These are phyloP conservation scores for Palaemon carinicauda DNA, from an alignment of 1,140 invertebrate species.

Conservation along the genomic window DNA sequence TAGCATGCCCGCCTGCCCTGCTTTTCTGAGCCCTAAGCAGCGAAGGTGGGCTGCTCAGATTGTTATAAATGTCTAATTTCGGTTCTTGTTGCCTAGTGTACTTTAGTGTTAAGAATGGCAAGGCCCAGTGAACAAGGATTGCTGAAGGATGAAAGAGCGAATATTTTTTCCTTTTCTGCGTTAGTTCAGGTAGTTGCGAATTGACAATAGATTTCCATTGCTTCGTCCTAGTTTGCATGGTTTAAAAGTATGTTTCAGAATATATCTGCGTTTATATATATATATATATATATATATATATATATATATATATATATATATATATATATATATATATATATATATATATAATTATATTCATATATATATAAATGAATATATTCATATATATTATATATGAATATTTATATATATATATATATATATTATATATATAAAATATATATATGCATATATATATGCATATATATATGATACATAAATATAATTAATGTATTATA, in stretches of 20 bases:
- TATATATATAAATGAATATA: not conserved
- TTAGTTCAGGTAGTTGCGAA: too few species aligned
- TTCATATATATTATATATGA: not conserved
- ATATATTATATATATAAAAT: conserved; percentile 13
- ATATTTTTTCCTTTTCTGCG: too few species aligned
- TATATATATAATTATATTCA: not conserved
- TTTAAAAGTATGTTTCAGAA: not conserved
- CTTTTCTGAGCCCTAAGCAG: not conserved
- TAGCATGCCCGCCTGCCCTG: not conserved
- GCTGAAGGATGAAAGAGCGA: too few species aligned
- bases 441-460: not conserved
- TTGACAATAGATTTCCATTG: too few species aligned
- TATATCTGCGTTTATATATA: not conserved
- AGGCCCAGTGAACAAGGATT: too few species aligned
- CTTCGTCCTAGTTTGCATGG: too few species aligned
- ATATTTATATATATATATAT: not conserved
- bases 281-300: not conserved
- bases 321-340: conserved; percentile 5
- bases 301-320: conserved; percentile 11
- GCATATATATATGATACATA: not conserved
- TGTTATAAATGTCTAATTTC: not conserved
- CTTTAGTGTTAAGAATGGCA: too few species aligned
- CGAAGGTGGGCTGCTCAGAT: not conserved
- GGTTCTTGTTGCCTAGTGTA: too few species aligned
- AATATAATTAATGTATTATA: too few species aligned